Evolutionary conservation across 2,888 invertebrate genomes (phyloP).

Genomic region (Cheilosia vulpina): DNA sequence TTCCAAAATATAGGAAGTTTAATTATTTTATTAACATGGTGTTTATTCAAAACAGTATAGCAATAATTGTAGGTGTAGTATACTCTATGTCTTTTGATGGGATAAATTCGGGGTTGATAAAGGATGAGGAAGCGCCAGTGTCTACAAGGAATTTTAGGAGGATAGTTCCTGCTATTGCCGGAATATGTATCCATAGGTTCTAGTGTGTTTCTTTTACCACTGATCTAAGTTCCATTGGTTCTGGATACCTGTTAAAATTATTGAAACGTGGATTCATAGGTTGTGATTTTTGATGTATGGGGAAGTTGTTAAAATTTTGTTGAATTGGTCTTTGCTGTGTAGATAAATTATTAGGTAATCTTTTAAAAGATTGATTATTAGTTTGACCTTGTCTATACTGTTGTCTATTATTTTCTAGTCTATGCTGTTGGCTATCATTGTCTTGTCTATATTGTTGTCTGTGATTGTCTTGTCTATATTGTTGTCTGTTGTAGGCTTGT

Average conservation of each 20-base stretch:
- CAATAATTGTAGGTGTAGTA: not conserved
- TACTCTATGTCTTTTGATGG: conserved; percentile 11
- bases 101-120: conserved; percentile 31
- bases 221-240: too few relatives aligned
- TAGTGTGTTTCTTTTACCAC: too few relatives aligned
- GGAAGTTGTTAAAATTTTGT: not conserved
- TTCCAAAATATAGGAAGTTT: not conserved
- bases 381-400: not conserved
- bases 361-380: too few relatives aligned
- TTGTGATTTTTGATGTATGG: not conserved
- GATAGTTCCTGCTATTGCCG: too few relatives aligned
- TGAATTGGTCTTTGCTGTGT: not conserved
- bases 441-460: not conserved
- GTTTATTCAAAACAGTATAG: not conserved
- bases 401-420: not conserved
- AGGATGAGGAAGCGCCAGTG: conserved; percentile 46
- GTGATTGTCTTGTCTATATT: too few relatives aligned
- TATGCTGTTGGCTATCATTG: too few relatives aligned
- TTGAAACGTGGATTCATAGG: not conserved
- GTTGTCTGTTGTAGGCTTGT: too few relatives aligned
- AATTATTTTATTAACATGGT: not conserved
- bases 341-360: too few relatives aligned
- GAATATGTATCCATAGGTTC: too few relatives aligned
- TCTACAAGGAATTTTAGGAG: conserved; percentile 45
- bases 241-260: not conserved